Conservation (phyloP, 2,113 vertebrate genomes). For the Elachura formosa region DNA sequence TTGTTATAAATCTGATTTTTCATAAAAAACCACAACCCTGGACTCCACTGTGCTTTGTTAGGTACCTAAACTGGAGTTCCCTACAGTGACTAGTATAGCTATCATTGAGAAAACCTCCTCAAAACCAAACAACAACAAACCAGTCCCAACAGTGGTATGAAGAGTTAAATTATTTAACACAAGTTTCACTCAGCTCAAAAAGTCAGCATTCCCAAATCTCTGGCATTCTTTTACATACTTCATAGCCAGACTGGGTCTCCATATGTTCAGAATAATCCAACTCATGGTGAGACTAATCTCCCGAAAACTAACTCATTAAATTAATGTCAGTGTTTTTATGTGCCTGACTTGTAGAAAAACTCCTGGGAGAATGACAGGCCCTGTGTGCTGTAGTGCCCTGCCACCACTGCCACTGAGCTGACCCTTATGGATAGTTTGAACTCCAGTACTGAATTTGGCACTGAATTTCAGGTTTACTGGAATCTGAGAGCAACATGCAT, state of each 20-base stretch:
- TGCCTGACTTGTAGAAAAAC: not conserved
- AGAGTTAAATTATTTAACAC: not conserved
- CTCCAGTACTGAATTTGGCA: not conserved
- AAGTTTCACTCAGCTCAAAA: not conserved
- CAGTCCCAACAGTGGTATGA: not conserved
- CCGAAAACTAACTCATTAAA: slow-evolving; percentile 16
- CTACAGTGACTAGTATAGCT: not conserved
- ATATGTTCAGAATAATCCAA: slow-evolving; percentile 28
- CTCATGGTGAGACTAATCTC: slow-evolving; percentile 26
- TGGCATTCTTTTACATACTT: not conserved
- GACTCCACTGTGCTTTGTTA: not conserved
- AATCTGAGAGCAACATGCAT: not conserved
- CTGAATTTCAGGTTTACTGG: not conserved
- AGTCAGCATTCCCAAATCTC: not conserved
- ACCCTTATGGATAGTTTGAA: not conserved
- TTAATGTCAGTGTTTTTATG: not conserved
- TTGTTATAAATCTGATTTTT: not conserved
- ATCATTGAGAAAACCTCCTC: not conserved
- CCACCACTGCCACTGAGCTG: not conserved
- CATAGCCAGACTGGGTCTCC: slow-evolving; percentile 5
- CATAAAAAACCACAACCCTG: not conserved
- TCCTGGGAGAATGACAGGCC: not conserved
- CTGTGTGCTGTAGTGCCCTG: not conserved
- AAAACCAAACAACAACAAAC: not conserved
- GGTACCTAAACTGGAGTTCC: not conserved